Percentiles rank a stretch among this genome's conserved stretches.
Conservation (phyloP, 2,113 vertebrate genomes). For the Pterophyllum scalare region DNA sequence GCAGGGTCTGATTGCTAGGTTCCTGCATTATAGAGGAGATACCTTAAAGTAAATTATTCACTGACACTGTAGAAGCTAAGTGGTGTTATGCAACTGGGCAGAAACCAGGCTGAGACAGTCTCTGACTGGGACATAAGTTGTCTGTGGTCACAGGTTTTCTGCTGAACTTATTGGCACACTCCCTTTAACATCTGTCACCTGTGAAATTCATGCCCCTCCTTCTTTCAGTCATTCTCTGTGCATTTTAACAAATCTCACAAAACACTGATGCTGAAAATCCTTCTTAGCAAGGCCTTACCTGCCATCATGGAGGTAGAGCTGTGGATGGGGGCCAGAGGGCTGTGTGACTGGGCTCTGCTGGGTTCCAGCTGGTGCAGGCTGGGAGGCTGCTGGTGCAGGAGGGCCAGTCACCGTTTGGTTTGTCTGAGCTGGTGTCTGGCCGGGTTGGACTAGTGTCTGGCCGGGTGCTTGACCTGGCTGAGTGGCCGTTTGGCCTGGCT, state of each 20-base stretch:
- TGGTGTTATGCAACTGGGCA: slow-evolving; percentile 59
- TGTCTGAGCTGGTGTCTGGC: slow-evolving; percentile 65
- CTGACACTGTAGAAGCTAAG: slow-evolving; percentile 60
- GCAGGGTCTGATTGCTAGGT: slow-evolving; percentile 32
- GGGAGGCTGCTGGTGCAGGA: slow-evolving; percentile 68
- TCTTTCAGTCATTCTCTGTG: background rate
- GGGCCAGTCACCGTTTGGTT: slow-evolving; percentile 62
- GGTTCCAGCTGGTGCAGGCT: slow-evolving; percentile 57
- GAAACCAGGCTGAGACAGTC: slow-evolving; percentile 21
- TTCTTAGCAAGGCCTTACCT: slow-evolving; percentile 81
- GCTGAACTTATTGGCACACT: slow-evolving; percentile 9
- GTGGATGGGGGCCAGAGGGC: slow-evolving; percentile 86
- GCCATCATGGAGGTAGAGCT: slow-evolving; percentile 94
- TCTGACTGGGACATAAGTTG: slow-evolving; percentile 18
- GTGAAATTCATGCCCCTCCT: background rate
- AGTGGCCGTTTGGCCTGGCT: slow-evolving; percentile 54
- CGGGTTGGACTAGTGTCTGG: slow-evolving; percentile 36
- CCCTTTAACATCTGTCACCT: background rate
- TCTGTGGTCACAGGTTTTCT: slow-evolving; percentile 29
- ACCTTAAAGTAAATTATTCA: slow-evolving; percentile 77
- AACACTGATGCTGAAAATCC: background rate
- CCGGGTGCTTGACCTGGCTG: slow-evolving; percentile 66
- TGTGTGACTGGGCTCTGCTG: slow-evolving; percentile 77
- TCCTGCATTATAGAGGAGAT: slow-evolving; percentile 74
- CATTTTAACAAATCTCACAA: slow-evolving; percentile 2